phyloP scores from a whole-genome alignment of 2,113 vertebrate genomes.

The Nothobranchius kuhntae region DNA sequence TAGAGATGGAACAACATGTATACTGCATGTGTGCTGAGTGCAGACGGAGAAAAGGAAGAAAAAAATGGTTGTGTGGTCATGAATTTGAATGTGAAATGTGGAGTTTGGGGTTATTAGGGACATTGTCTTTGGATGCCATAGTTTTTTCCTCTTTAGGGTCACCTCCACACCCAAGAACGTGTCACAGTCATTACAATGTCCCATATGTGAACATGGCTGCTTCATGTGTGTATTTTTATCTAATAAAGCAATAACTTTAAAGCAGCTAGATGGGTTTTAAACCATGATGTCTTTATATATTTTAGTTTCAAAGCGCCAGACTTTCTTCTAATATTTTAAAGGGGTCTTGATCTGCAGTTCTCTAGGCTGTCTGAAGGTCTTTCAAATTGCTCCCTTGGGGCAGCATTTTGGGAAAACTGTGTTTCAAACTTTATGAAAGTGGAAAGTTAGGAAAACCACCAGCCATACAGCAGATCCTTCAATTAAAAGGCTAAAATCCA shows the following conservation, averaged over 20 bases:
- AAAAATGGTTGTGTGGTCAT: background rate
- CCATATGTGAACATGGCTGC: conserved; percentile 5
- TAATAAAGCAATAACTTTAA: conserved; percentile 17
- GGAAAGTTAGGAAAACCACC: too few relatives aligned
- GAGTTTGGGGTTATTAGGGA: conserved; percentile 54
- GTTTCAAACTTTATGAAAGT: too few relatives aligned
- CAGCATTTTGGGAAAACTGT: too few relatives aligned
- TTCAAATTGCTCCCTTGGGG: background rate
- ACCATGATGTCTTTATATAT: background rate
- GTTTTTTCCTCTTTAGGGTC: conserved; percentile 36
- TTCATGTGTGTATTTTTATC: conserved; percentile 21
- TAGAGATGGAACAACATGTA: conserved; percentile 10
- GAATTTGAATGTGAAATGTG: conserved; percentile 18
- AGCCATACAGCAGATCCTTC: too few relatives aligned
- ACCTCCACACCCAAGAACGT: conserved; percentile 58
- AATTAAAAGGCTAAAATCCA: too few relatives aligned
- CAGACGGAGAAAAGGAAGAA: background rate
- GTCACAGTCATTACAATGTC: conserved; percentile 11
- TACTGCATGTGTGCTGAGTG: background rate
- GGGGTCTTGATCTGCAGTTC: background rate
- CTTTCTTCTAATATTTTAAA: background rate
- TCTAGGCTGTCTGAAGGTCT: background rate
- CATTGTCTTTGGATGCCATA: conserved; percentile 45
- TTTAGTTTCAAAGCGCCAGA: background rate
- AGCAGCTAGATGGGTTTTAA: conserved; percentile 15